Evolutionary conservation across 2,888 invertebrate species (phyloP).

Genomic region (Sisyra terminalis): DNA sequence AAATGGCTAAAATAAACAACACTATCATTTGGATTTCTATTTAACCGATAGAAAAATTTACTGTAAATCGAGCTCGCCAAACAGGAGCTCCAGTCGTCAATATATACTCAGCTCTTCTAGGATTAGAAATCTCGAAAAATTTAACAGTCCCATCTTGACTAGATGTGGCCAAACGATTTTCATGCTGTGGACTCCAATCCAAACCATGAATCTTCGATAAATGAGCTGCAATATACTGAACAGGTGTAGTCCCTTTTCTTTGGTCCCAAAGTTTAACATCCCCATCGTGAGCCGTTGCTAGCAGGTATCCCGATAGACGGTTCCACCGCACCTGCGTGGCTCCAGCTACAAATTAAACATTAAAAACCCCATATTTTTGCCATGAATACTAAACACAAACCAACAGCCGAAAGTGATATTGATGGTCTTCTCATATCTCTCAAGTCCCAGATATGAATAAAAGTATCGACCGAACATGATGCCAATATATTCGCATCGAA

Average conservation of each 20-base stretch:
- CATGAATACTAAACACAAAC: conserved; percentile 34
- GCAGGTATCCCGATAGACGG: conserved; percentile 59
- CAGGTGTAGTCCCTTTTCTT: conserved; percentile 68
- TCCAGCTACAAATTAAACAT: conserved; percentile 38
- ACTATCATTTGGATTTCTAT: too few relatives aligned
- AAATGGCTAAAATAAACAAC: conserved; percentile 47
- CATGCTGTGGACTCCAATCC: conserved; percentile 81
- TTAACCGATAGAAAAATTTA: conserved; percentile 18
- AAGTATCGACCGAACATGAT: conserved; percentile 87
- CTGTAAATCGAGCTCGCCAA: conserved; percentile 84
- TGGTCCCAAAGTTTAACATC: conserved; percentile 94
- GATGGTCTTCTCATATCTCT: conserved; percentile 71
- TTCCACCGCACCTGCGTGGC: conserved; percentile 94
- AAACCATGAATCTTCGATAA: conserved; percentile 79
- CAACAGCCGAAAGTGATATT: conserved; percentile 73
- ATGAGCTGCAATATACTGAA: conserved; percentile 89
- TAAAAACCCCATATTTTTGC: background rate
- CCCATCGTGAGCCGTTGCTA: conserved; percentile 92
- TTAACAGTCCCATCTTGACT: conserved; percentile 93
- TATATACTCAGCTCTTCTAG: conserved; percentile 67
- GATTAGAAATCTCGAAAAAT: conserved; percentile 81
- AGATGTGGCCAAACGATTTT: conserved; percentile 75
- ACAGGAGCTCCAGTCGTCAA: conserved; percentile 75
- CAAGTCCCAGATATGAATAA: conserved; percentile 87
- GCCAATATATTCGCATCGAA: conserved; percentile 60